Percentiles rank a stretch among this genome's conserved stretches.
Conservation (phyloP, 2,888 invertebrate species). For the Tetramorium bicarinatum region DNA sequence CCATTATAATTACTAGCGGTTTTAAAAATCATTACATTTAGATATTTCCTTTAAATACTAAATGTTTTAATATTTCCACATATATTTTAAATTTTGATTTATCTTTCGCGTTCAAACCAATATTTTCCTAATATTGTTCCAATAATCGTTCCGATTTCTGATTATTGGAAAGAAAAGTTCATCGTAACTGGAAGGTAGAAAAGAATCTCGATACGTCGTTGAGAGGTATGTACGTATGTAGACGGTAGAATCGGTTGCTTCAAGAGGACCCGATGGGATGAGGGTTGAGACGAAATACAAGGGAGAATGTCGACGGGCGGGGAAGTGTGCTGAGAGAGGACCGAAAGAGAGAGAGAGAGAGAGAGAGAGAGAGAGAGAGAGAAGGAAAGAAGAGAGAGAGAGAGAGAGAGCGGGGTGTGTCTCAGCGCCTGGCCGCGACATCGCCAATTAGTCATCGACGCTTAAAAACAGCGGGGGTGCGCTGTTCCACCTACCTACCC, state of each 20-base stretch:
- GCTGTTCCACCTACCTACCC: conserved; percentile 77
- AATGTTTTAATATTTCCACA: neutral
- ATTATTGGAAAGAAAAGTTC: conserved; percentile 49
- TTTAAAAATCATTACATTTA: neutral
- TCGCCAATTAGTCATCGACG: conserved; percentile 86
- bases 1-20: neutral
- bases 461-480: conserved; percentile 84
- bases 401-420: conserved; percentile 78
- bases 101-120: neutral
- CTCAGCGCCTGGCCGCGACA: conserved; percentile 86
- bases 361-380: conserved; percentile 64
- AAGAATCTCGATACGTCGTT: conserved; percentile 43
- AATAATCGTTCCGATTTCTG: conserved; percentile 8
- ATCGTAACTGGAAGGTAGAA: neutral
- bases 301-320: conserved; percentile 41
- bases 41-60: neutral
- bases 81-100: conserved; percentile 1
- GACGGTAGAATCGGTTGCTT: conserved; percentile 56
- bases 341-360: conserved; percentile 64
- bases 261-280: conserved; percentile 68
- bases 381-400: conserved; percentile 51
- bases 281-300: conserved; percentile 65
- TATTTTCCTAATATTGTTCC: conserved; percentile 13
- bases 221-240: conserved; percentile 51
- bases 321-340: conserved; percentile 48